Conservation (phyloP, 2,888 invertebrate species). For the Sarcophaga variegata region DNA sequence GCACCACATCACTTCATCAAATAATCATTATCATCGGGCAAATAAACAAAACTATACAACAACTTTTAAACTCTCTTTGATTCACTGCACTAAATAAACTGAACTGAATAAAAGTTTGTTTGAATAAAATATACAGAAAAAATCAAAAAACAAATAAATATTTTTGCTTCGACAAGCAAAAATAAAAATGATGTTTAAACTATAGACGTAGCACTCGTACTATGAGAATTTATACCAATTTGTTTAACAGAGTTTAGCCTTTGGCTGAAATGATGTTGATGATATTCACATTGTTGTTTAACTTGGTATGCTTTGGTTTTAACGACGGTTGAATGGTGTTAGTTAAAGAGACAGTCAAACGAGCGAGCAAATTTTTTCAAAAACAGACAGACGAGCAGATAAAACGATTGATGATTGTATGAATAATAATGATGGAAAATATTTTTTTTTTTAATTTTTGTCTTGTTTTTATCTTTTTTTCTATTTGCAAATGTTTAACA, state of each 20-base stretch:
- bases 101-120: constrained; percentile 6
- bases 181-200: constrained; percentile 27
- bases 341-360: constrained; percentile 37
- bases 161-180: constrained; percentile 18
- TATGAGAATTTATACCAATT: constrained; percentile 45
- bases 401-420: constrained; percentile 47
- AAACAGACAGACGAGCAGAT: constrained; percentile 17
- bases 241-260: constrained; percentile 56
- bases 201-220: constrained; percentile 22
- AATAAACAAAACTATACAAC: constrained; percentile 12
- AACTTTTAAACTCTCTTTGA: constrained; percentile 22
- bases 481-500: constrained; percentile 41
- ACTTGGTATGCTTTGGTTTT: constrained; percentile 42
- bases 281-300: constrained; percentile 41
- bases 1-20: constrained; percentile 13
- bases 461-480: background rate
- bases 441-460: constrained; percentile 1
- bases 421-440: constrained; percentile 60
- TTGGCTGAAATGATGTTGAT: constrained; percentile 51
- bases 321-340: constrained; percentile 44
- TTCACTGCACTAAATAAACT: background rate
- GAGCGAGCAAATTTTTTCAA: background rate
- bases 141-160: background rate
- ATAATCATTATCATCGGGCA: background rate
- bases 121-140: too few relatives aligned